Evolutionary conservation across 2,888 invertebrate genomes (phyloP), one percentile per base, ranked within the genome.

Genomic region (Carcina quercana): DNA sequence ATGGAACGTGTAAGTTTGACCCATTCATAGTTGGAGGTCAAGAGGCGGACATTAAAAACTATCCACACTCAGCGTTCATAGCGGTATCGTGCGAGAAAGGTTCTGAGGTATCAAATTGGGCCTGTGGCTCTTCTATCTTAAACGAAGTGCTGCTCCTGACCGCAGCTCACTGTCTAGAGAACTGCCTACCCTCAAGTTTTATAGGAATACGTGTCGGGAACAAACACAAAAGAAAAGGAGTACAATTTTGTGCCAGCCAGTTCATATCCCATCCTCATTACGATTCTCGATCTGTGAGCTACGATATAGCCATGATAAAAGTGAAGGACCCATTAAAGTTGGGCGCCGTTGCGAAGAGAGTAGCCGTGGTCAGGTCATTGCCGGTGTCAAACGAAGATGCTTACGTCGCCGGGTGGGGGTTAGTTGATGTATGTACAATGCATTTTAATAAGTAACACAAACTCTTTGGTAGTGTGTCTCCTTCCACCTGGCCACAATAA

Each of bases 131-230:
- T 0, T 63, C 65, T 0, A 50, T 62, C 15, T 4, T 63, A 3
- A 62, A 57, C 31, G 58, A 62, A 34, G 35, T 32, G 3, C 32
- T 62, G 6, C 28, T 56, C 0, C 15, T 65, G 3, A 52, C 63
- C 2, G 65, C 63, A 1, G 63, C 48, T 0, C 65, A 65, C 32
- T 65, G 65, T 21, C 30, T 61, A 0, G 43, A 46, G 1, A 37
- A 27, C 0, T 50, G 50, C 19, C 17, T 27, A 6, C 27, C 10
- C 2, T 30, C 2, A 2, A 34, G 1, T 11, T 13, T 35, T 1
- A 15, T 46, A 5, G 15, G 21, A 2, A 43, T 39, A 0, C 41
- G 21, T 7, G 44, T 47, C 2, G 60, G 62, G 0, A 40, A 40
- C 32, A 45, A 41, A 2, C 25, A 47, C 12, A 50, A 34, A 24